Percentiles rank a stretch among this genome's conserved stretches.
Evolutionary conservation across 2,797 vertebrate genomes (phyloP).

Genomic region (Falco novaeseelandiae): DNA sequence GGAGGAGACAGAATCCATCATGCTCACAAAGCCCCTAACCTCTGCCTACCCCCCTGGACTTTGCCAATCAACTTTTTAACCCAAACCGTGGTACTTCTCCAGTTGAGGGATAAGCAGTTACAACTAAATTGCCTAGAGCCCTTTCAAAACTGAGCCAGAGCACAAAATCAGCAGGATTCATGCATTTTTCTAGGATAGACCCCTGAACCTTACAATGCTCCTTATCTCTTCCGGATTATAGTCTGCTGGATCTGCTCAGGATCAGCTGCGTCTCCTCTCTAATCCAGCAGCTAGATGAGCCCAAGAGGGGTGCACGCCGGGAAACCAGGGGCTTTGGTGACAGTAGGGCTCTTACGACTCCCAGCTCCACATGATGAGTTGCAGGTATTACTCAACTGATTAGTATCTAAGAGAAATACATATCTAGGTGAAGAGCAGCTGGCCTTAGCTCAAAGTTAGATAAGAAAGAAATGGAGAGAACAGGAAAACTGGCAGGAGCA

Average conservation of each 20-base stretch:
- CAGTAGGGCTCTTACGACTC: constrained; percentile 9
- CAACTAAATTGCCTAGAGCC: not conserved
- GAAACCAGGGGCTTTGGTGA: not conserved
- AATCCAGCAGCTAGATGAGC: constrained; percentile 58
- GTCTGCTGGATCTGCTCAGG: constrained; percentile 57
- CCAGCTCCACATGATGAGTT: constrained; percentile 49
- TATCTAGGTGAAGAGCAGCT: constrained; percentile 65
- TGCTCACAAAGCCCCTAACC: not conserved
- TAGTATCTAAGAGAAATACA: constrained; percentile 46
- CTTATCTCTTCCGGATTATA: constrained; percentile 46
- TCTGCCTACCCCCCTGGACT: not conserved
- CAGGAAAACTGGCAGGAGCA: not conserved
- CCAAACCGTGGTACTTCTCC: not conserved
- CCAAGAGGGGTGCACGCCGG: constrained; percentile 5
- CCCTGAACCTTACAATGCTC: not conserved
- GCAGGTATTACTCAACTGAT: constrained; percentile 56
- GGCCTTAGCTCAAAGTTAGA: constrained; percentile 42
- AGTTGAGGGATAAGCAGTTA: not conserved
- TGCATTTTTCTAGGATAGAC: constrained; percentile 33
- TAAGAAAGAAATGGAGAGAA: constrained; percentile 53
- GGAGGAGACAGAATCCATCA: not conserved
- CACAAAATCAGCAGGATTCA: not conserved
- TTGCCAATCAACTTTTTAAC: not conserved
- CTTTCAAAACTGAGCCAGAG: not conserved
- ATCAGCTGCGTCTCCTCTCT: constrained; percentile 47